These are phyloP conservation scores for Vesta saturnalis DNA, from an alignment of 2,888 invertebrate genomes.

Conservation along the genomic window DNA sequence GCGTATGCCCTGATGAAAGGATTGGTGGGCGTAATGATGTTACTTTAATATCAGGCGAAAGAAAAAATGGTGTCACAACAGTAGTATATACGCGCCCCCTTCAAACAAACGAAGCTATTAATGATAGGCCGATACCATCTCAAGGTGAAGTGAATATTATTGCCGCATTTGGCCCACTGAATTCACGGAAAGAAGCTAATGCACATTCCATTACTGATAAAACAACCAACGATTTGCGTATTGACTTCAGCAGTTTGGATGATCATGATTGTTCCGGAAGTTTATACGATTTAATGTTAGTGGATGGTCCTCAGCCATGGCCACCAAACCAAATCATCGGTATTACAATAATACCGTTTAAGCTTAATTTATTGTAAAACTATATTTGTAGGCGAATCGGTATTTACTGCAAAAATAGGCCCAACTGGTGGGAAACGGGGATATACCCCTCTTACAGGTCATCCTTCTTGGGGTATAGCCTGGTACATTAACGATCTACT, in stretches of 20 bases:
- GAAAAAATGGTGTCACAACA: constrained; percentile 82
- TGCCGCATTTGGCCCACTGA: constrained; percentile 88
- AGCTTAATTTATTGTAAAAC: not conserved
- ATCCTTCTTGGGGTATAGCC: constrained; percentile 88
- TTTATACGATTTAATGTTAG: constrained; percentile 70
- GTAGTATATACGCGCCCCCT: constrained; percentile 83
- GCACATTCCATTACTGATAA: constrained; percentile 81
- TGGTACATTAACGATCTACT: constrained; percentile 93
- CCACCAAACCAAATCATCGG: constrained; percentile 70
- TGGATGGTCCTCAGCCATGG: constrained; percentile 74
- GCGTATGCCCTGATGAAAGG: constrained; percentile 86
- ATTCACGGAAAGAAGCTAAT: constrained; percentile 82
- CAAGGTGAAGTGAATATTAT: constrained; percentile 77
- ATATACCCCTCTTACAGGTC: constrained; percentile 82
- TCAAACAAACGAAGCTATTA: constrained; percentile 76
- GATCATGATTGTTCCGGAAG: constrained; percentile 79
- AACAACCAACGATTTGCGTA: constrained; percentile 76
- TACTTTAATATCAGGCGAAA: constrained; percentile 77
- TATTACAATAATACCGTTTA: constrained; percentile 31
- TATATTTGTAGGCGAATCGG: constrained; percentile 64
- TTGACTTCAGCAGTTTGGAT: constrained; percentile 79
- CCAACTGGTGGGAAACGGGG: constrained; percentile 85
- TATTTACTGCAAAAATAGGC: constrained; percentile 81
- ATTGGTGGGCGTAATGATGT: constrained; percentile 85
- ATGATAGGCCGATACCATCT: constrained; percentile 75